Percentiles rank a stretch among this genome's conserved stretches.
phyloP scores from a whole-genome alignment of 2,113 vertebrate genomes.

The Tursiops truncatus region DNA sequence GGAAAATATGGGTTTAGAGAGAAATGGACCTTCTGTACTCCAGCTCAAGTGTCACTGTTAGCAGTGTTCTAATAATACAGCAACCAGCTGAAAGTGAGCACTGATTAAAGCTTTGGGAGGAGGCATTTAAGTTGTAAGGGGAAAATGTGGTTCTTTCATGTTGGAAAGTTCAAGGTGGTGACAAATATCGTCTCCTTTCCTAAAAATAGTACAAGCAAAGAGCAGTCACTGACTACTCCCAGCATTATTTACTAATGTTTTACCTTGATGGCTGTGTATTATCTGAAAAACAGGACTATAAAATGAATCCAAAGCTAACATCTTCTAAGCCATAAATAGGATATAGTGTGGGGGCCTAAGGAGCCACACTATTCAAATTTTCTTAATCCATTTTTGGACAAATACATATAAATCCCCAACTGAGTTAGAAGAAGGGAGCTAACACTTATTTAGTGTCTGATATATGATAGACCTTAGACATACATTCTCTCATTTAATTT shows the following conservation, averaged over 20 bases:
- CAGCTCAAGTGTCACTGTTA: background rate
- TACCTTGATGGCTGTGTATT: slow-evolving; percentile 38
- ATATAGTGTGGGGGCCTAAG: background rate
- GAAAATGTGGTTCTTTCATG: slow-evolving; percentile 12
- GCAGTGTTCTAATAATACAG: background rate
- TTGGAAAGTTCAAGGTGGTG: slow-evolving; percentile 21
- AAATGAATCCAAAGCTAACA: slow-evolving; percentile 18
- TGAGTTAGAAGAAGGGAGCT: background rate
- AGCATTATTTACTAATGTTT: slow-evolving; percentile 34
- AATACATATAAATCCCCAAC: background rate
- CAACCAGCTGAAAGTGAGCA: background rate
- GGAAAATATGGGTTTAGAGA: slow-evolving; percentile 35
- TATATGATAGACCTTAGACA: background rate
- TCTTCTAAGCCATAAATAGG: slow-evolving; percentile 34
- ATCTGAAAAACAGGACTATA: background rate
- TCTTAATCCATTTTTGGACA: slow-evolving; percentile 35
- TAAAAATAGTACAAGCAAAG: slow-evolving; percentile 15
- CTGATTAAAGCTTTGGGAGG: slow-evolving; percentile 31
- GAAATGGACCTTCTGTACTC: slow-evolving; percentile 23
- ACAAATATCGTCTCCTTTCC: background rate
- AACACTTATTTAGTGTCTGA: background rate
- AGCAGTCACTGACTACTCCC: slow-evolving; percentile 8
- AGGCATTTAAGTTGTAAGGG: background rate
- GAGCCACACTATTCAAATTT: background rate
- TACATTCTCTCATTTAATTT: slow-evolving; percentile 27